Base-by-base conservation (phyloP, 2,888 invertebrate genomes). In the Cyaniris semiargus region DNA sequence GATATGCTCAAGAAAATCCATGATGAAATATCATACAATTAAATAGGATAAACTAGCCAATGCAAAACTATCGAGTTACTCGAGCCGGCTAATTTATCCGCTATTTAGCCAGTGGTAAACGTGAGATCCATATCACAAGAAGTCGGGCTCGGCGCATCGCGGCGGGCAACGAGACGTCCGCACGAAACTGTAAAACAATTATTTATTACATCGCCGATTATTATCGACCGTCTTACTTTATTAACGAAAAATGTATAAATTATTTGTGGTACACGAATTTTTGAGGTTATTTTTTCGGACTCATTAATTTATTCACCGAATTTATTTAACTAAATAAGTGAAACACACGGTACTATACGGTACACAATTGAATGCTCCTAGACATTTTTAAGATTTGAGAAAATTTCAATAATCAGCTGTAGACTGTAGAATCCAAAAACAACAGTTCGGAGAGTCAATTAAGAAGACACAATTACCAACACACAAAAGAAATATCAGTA, bases 51-150 rank as follows among this genome's bases (percentile, higher is more conserved):
- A 78, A 85, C 84, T 83, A 84, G 85, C 84, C 83, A 80, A 18
- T 5, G 66, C 66, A 66, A 66, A 66, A 31, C 27, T 31, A 66
- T 27, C 27, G 83, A 88, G 88, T 88, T 90, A 91, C 90, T 91
- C 89, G 90, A 88, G 90, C 89, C 87, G 88, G 88, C 90, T 91
- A 90, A 92, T 91, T 92, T 92, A 92, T 89, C 90, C 87, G 85
- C 87, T 90, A 92, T 91, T 92, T 92, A 91, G 90, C 88, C 85
- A 87, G 85, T 84, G 84, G 90, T 88, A 89, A 91, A 91, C 92
- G 92, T 92, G 93, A 92, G 92, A 92, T 93, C 86, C 88, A 89
- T 92, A 92, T 92, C 92, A 78, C 78, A 76, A 75, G 88, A 88
- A 87, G 88, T 89, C 87, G 87, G 86, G 85, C 87, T 86, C 83